Evolutionary conservation across 1,140 invertebrate species (phyloP).

Genomic region (Achroia grisella): DNA sequence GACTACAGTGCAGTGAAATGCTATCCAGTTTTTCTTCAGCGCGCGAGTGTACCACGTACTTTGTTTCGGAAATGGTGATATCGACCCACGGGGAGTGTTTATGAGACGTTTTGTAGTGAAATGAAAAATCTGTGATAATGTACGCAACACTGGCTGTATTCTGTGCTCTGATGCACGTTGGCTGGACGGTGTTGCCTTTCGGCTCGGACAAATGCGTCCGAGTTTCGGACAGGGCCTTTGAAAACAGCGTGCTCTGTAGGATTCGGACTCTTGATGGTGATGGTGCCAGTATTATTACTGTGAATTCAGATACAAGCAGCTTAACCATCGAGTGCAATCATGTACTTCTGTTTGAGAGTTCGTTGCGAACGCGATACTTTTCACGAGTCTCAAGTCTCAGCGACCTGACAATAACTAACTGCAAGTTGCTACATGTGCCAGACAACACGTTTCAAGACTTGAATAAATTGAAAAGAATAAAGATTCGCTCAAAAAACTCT

Average conservation of each 20-base stretch:
- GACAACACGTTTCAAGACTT: constrained; percentile 85
- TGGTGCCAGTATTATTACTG: constrained; percentile 76
- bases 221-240: constrained; percentile 34
- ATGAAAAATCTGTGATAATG: constrained; percentile 71
- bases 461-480: constrained; percentile 82
- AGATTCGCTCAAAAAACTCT: constrained; percentile 83
- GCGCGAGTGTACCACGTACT: constrained; percentile 54
- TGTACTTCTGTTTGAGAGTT: constrained; percentile 85
- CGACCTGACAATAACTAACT: constrained; percentile 82
- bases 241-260: constrained; percentile 78
- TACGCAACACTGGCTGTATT: constrained; percentile 48
- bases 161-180: constrained; percentile 54
- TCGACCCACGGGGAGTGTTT: constrained; percentile 71
- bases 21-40: constrained; percentile 59
- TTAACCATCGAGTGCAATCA: constrained; percentile 85
- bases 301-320: constrained; percentile 78
- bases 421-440: constrained; percentile 86
- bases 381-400: constrained; percentile 82
- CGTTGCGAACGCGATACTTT: constrained; percentile 81
- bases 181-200: constrained; percentile 44
- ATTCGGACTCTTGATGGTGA: constrained; percentile 81
- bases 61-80: constrained; percentile 73
- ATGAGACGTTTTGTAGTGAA: constrained; percentile 68
- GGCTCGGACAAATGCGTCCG: constrained; percentile 59
- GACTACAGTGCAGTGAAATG: constrained; percentile 60